These are phyloP conservation scores for Mastacembelus armatus DNA, from an alignment of 2,797 vertebrate genomes.

Conservation along the genomic window DNA sequence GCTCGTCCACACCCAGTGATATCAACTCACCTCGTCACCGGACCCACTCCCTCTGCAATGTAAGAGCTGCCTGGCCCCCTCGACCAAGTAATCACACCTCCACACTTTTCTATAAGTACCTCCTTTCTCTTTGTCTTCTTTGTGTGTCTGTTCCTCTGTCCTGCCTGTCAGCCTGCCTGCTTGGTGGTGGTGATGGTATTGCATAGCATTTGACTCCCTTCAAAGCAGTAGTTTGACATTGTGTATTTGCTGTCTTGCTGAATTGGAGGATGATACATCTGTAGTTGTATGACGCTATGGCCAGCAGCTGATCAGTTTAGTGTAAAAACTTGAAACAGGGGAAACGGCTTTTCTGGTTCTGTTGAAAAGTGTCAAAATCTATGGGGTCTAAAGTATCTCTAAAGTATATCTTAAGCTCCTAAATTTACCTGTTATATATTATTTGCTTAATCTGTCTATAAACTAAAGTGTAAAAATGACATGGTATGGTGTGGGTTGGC, in stretches of 20 bases:
- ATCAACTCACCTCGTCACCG: slow-evolving; percentile 98
- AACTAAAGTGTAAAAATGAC: neutral
- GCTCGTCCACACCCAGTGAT: slow-evolving; percentile 96
- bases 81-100: slow-evolving; percentile 81
- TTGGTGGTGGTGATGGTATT: slow-evolving; percentile 36
- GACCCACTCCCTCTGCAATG: slow-evolving; percentile 99
- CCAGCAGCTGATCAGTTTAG: neutral
- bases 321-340: neutral
- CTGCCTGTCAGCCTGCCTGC: slow-evolving; percentile 58
- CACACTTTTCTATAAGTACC: slow-evolving; percentile 56
- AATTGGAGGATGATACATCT: neutral
- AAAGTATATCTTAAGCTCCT: neutral
- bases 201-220: slow-evolving; percentile 4
- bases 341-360: neutral
- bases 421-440: neutral
- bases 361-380: neutral
- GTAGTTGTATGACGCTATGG: neutral
- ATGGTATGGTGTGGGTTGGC: neutral
- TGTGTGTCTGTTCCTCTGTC: slow-evolving; percentile 57
- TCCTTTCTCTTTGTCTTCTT: slow-evolving; percentile 29
- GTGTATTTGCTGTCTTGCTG: neutral
- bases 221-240: slow-evolving; percentile 18
- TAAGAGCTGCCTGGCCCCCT: slow-evolving; percentile 87
- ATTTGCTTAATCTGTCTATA: neutral
- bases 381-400: neutral